phyloP scores from a whole-genome alignment of 2,113 vertebrate species.

The Cheirogaleus medius region DNA sequence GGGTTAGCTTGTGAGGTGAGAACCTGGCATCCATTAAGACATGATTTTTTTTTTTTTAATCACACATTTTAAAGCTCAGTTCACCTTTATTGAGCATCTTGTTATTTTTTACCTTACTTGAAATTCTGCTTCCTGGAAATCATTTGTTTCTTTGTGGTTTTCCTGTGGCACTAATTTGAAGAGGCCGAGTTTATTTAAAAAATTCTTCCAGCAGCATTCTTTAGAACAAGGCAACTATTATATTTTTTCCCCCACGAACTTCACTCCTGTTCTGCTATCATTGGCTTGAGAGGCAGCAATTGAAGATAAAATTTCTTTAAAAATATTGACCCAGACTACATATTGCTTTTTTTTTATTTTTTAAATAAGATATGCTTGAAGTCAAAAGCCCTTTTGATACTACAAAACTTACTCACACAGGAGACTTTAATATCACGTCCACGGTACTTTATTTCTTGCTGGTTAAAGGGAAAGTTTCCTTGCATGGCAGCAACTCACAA shows the following conservation, averaged over 20 bases:
- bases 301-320: background rate
- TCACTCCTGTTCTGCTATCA: background rate
- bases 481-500: rapidly evolving
- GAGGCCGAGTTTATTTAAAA: background rate
- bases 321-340: slow-evolving; percentile 45
- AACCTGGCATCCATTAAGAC: background rate
- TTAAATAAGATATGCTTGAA: background rate
- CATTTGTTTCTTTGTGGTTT: background rate
- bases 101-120: background rate
- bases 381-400: slow-evolving; percentile 2
- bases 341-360: slow-evolving; percentile 10
- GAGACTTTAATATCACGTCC: slow-evolving; percentile 5
- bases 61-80: background rate
- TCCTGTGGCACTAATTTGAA: background rate
- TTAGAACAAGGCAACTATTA: background rate
- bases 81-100: background rate
- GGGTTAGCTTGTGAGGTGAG: background rate
- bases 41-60: background rate
- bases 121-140: slow-evolving; percentile 1
- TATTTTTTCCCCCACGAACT: background rate
- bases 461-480: background rate
- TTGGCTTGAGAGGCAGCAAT: background rate
- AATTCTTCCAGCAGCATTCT: background rate
- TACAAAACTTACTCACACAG: background rate
- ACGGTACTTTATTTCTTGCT: background rate